phyloP scores from a whole-genome alignment of 2,888 invertebrate species.

The Nomada flava region DNA sequence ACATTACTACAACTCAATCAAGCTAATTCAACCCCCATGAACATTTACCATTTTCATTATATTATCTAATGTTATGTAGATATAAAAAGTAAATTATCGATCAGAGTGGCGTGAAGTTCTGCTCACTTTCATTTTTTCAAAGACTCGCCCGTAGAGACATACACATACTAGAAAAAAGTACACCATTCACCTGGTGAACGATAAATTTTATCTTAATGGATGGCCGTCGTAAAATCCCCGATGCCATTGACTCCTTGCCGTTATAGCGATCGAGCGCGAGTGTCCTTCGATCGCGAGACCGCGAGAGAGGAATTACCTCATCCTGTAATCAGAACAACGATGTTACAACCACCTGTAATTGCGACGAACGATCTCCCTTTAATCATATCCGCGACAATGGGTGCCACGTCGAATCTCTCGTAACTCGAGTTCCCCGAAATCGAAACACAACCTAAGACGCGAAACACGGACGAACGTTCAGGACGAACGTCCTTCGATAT shows the following conservation, averaged over 20 bases:
- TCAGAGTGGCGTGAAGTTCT: background rate
- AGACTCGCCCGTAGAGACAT: background rate
- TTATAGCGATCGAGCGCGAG: slow-evolving; percentile 4
- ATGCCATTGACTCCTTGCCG: background rate
- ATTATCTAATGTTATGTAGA: too few species aligned
- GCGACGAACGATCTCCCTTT: slow-evolving; percentile 1
- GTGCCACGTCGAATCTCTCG: background rate
- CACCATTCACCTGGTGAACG: background rate
- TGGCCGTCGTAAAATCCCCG: slow-evolving; percentile 10
- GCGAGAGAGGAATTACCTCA: slow-evolving; percentile 20
- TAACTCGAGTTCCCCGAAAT: slow-evolving; percentile 31
- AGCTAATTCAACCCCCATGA: background rate
- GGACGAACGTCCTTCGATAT: slow-evolving; percentile 47
- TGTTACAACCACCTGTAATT: background rate
- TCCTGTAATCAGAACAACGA: slow-evolving; percentile 25
- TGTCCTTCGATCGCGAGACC: slow-evolving; percentile 51
- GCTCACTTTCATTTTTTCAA: slow-evolving; percentile 1
- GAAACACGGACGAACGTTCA: slow-evolving; percentile 10
- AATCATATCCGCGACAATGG: slow-evolving; percentile 8
- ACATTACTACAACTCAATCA: background rate
- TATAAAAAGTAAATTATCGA: too few species aligned
- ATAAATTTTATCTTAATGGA: slow-evolving; percentile 20
- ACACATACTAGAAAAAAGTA: background rate
- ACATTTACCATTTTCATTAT: background rate
- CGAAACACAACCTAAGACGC: too few species aligned